These are phyloP conservation scores for Tromatobia lineatoria DNA, from an alignment of 2,888 invertebrate species.

Conservation along the genomic window DNA sequence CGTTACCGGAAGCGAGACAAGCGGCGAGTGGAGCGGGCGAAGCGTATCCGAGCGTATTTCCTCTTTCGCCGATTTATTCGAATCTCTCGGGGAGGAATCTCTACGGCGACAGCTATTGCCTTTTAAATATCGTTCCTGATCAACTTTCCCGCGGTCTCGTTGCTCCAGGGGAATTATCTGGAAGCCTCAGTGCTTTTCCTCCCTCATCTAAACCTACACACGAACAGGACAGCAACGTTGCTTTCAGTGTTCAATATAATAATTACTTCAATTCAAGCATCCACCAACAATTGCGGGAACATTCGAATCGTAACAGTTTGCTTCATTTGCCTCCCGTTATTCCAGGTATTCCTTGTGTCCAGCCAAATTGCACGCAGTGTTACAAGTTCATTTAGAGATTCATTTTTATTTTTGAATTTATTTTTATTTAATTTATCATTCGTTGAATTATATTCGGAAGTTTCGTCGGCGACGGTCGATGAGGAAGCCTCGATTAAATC, in stretches of 20 bases:
- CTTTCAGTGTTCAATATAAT: constrained; percentile 78
- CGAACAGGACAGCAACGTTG: constrained; percentile 75
- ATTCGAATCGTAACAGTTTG: constrained; percentile 63
- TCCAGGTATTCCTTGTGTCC: constrained; percentile 82
- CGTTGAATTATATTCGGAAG: background rate
- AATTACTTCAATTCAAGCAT: constrained; percentile 77
- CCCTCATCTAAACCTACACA: constrained; percentile 54
- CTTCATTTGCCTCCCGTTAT: constrained; percentile 80
- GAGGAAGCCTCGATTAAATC: too few species aligned
- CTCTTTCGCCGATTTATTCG: constrained; percentile 77
- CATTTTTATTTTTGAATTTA: background rate
- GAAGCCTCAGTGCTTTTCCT: constrained; percentile 46
- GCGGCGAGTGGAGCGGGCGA: constrained; percentile 49
- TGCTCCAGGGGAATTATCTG: constrained; percentile 53
- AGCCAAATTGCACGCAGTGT: constrained; percentile 83
- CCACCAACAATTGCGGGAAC: constrained; percentile 79
- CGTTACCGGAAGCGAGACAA: constrained; percentile 56
- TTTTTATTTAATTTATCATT: background rate
- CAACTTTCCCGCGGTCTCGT: constrained; percentile 74
- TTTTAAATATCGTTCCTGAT: constrained; percentile 81
- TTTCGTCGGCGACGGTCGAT: too few species aligned
- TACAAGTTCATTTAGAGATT: constrained; percentile 76
- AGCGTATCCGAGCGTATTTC: constrained; percentile 68
- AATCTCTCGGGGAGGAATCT: constrained; percentile 76
- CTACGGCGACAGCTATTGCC: constrained; percentile 79